Evolutionary conservation across 2,113 vertebrate species (phyloP), one percentile per base, ranked within the genome.

Genomic region (Platysteira castanea): DNA sequence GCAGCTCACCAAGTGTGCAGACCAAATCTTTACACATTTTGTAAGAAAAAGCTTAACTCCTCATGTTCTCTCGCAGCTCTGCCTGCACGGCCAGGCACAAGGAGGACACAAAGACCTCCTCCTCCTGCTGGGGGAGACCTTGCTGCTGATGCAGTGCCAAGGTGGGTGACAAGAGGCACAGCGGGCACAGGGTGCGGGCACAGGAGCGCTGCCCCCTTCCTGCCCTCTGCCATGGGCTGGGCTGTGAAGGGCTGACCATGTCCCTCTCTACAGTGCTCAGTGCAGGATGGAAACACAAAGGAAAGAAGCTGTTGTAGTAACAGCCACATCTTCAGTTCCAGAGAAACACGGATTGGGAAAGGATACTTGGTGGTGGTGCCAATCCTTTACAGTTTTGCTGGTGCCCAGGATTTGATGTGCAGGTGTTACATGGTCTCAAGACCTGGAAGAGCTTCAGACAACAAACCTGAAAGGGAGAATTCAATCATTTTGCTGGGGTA

Each of bases 21-120:
- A 93, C 80, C 88, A 35, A 87, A 84, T 70, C 92, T 95, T 96
- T 76, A 86, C 92, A 89, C 88, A 50, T 94, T 90, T 79, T 60
- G 41, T 64, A n/a, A 39, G 31, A 13, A 56, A 92, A 90, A 90
- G 23, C 90, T 97, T 96, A 96, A 96, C 93, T 96, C 95, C 93
- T 96, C 73, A 2, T 54, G 73, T 78, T 84, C 95, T 89, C 23
- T 49, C 27, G 2, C 18, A 21, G 82, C 92, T 88, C 54, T 80
- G 46, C 69, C 46, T 65, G 50, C 31, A 9, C 68, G 42, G 75
- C 11, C 33, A n/a, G 56, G 60, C 84, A n/a, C 0, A 2, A 39
- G 77, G 65, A 39, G 12, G n/a, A 26, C 10, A 39, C 0, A 4
- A 42, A 65, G 42, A 0, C 1, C 50, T 69, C 42, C 42, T 69